A percentile compares a stretch with the other conserved stretches of the same genome.
phyloP scores from a whole-genome alignment of 2,888 invertebrate genomes.

The Epirrhoe tristata region DNA sequence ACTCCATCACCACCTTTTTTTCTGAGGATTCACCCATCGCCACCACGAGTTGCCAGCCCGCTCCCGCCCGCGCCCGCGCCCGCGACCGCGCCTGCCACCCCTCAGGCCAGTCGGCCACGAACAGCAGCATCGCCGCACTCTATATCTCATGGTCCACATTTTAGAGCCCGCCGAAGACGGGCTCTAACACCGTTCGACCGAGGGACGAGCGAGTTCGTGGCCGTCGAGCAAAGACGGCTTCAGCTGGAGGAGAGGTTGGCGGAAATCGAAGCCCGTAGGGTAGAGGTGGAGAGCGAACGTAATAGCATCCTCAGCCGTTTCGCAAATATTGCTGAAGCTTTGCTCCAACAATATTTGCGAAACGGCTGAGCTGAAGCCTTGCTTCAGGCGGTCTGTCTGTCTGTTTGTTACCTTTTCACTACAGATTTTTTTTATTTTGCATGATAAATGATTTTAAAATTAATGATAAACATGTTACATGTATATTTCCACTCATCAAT shows the following conservation, averaged over 20 bases:
- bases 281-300: neutral
- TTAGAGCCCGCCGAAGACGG: neutral
- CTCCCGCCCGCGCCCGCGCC: neutral
- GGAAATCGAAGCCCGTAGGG: neutral
- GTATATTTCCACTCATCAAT: too few species aligned
- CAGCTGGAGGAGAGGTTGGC: neutral
- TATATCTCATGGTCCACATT: neutral
- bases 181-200: neutral
- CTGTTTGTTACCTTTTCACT: too few species aligned
- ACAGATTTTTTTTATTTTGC: too few species aligned
- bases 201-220: neutral
- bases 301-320: slow-evolving; percentile 1
- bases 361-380: too few species aligned
- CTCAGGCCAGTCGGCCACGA: neutral
- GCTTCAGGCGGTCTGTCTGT: too few species aligned
- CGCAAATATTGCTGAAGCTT: neutral
- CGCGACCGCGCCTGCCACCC: neutral
- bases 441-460: too few species aligned
- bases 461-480: too few species aligned
- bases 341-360: neutral
- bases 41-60: neutral
- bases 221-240: neutral
- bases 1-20: slow-evolving; percentile 1
- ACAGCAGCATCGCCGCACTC: neutral
- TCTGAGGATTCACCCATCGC: neutral